Conservation (phyloP, 2,888 invertebrate genomes). For the Phengaris alcon region DNA sequence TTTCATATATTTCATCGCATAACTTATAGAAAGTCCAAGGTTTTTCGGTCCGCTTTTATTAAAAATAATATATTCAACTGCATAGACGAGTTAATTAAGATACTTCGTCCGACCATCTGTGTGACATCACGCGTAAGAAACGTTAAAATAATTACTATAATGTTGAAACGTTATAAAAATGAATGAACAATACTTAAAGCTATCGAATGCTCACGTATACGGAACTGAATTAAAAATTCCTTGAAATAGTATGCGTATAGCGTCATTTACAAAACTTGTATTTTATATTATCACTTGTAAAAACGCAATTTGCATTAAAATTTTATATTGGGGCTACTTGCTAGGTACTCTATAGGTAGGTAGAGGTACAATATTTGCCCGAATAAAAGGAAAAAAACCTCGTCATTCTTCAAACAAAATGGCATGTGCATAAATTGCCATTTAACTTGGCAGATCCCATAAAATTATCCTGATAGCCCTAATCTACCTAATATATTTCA, state of each 20-base stretch:
- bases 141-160: neutral
- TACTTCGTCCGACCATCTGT: neutral
- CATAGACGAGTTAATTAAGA: neutral
- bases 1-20: slow-evolving; percentile 2
- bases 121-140: neutral
- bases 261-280: neutral
- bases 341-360: neutral
- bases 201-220: slow-evolving; percentile 14
- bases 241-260: slow-evolving; percentile 17
- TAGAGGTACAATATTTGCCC: neutral
- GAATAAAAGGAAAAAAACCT: neutral
- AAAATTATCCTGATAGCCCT: slow-evolving; percentile 1
- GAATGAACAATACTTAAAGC: slow-evolving; percentile 3
- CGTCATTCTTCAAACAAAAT: neutral
- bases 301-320: slow-evolving; percentile 9
- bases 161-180: slow-evolving; percentile 17
- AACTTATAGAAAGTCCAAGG: neutral
- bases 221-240: slow-evolving; percentile 21
- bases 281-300: neutral
- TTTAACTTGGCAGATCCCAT: slow-evolving; percentile 4
- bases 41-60: neutral
- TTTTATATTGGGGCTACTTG: neutral
- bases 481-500: neutral
- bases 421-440: slow-evolving; percentile 8
- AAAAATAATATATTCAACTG: neutral